These are phyloP conservation scores for Zootermopsis nevadensis DNA, from an alignment of 2,888 invertebrate genomes.

Conservation along the genomic window DNA sequence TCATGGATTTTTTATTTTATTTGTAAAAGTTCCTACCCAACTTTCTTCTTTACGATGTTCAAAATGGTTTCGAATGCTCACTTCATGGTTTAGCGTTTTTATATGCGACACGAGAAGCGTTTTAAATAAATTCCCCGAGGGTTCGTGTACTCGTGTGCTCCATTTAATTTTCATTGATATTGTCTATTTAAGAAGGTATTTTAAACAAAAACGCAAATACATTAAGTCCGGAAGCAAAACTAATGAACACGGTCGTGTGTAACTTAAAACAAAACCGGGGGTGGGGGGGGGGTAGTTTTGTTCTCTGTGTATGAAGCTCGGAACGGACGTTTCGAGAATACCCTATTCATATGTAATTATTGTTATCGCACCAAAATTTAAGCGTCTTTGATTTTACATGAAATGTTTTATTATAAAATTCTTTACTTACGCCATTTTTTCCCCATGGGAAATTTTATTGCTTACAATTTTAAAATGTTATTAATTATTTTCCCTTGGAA, in stretches of 20 bases:
- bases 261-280: background rate
- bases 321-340: too few relatives aligned
- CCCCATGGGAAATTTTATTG: too few relatives aligned
- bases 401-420: too few relatives aligned
- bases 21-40: slow-evolving; percentile 46
- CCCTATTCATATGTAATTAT: too few relatives aligned
- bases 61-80: slow-evolving; percentile 52
- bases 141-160: slow-evolving; percentile 23
- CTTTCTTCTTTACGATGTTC: slow-evolving; percentile 48
- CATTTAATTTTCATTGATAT: slow-evolving; percentile 48
- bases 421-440: background rate
- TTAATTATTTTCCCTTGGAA: too few relatives aligned
- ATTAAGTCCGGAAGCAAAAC: slow-evolving; percentile 31
- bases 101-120: slow-evolving; percentile 51
- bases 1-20: slow-evolving; percentile 52
- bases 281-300: too few relatives aligned
- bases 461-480: too few relatives aligned
- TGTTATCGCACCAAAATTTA: too few relatives aligned
- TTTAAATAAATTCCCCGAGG: slow-evolving; percentile 50
- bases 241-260: slow-evolving; percentile 15
- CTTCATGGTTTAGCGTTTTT: slow-evolving; percentile 43
- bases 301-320: too few relatives aligned
- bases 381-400: too few relatives aligned
- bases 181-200: slow-evolving; percentile 46
- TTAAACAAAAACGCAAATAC: slow-evolving; percentile 40